These are phyloP conservation scores for Pristionchus exspectatus DNA, from an alignment of 2,888 invertebrate genomes.

Conservation along the genomic window DNA sequence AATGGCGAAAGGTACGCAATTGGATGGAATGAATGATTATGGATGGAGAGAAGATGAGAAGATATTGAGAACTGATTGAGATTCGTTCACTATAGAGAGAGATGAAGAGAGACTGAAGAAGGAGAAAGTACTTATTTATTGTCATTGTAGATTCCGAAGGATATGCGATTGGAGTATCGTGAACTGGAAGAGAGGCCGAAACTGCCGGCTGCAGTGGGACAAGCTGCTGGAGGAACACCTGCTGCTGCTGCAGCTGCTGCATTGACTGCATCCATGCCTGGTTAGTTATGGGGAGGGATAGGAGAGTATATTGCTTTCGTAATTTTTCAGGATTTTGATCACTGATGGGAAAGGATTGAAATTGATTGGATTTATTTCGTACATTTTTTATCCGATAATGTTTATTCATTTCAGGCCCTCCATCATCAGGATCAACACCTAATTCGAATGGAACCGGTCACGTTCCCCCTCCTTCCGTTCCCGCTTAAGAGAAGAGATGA, in stretches of 20 bases:
- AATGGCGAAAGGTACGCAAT: constrained; percentile 92
- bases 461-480: constrained; percentile 17
- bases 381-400: not conserved
- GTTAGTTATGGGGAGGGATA: not conserved
- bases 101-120: not conserved
- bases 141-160: constrained; percentile 85
- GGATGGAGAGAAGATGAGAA: not conserved
- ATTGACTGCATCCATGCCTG: not conserved
- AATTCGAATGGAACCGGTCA: constrained; percentile 20
- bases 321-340: too few species aligned
- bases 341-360: not conserved
- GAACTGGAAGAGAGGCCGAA: constrained; percentile 94
- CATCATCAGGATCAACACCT: constrained; percentile 20
- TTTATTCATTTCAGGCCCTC: not conserved
- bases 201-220: constrained; percentile 59
- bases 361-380: not conserved
- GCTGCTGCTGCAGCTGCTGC: constrained; percentile 4
- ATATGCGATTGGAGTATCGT: constrained; percentile 98
- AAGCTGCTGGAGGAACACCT: not conserved
- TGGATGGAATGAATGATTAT: not conserved
- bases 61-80: not conserved
- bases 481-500: constrained; percentile 41
- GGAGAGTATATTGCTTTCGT: not conserved
- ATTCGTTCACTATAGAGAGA: not conserved
- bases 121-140: not conserved